Evolutionary conservation across 2,797 vertebrate genomes (phyloP).

Genomic region (Anabas testudineus): DNA sequence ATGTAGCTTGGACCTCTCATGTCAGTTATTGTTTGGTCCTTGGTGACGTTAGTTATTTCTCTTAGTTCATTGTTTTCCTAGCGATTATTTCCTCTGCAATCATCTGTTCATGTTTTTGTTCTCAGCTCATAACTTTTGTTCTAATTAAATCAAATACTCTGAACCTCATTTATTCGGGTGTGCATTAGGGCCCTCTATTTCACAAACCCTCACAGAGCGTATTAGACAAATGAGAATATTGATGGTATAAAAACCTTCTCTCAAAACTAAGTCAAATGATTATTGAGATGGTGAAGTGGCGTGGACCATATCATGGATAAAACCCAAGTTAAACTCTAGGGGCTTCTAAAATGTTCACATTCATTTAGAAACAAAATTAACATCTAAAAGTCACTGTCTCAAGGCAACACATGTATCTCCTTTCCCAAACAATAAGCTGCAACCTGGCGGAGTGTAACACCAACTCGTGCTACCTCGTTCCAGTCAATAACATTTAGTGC

Average conservation of each 20-base stretch:
- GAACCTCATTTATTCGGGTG: no score
- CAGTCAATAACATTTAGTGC: conserved; percentile 44
- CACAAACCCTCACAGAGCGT: no score
- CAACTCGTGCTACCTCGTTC: conserved; percentile 27
- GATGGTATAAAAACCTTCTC: background rate
- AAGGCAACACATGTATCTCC: background rate
- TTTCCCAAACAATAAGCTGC: conserved; percentile 5
- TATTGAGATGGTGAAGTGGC: background rate
- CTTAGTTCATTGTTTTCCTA: no score
- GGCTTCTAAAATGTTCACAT: background rate
- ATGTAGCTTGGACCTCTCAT: no score
- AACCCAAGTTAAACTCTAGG: background rate
- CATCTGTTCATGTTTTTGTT: no score
- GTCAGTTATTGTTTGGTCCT: no score
- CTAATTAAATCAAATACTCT: no score
- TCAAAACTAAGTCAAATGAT: background rate
- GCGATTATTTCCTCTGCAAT: no score
- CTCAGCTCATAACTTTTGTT: background rate
- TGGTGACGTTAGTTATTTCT: no score
- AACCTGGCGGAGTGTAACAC: background rate
- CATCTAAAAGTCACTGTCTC: background rate
- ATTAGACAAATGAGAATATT: background rate
- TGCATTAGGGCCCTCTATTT: no score
- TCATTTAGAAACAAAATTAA: conserved; percentile 10
- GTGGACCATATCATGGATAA: background rate